Evolutionary conservation across 2,888 invertebrate species (phyloP), one percentile per base, ranked within the genome.

Genomic region (Elegia similella): DNA sequence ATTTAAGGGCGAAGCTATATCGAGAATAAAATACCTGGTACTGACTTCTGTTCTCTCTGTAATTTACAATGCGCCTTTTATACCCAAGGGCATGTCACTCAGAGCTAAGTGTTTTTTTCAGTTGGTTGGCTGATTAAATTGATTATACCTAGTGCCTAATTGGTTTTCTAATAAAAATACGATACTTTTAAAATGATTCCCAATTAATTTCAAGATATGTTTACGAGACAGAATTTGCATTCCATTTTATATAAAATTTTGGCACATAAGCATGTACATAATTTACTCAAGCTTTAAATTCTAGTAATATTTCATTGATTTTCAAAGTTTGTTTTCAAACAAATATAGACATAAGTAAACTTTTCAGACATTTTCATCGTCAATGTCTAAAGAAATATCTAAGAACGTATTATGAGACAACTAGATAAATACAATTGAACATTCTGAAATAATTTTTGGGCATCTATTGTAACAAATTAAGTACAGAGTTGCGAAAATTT

Each of bases 391-490:
- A 34, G 34, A 10, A 34, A 10, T 8, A 32, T 10, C 32, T 32
- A 32, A n/a, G n/a, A n/a, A n/a, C n/a, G n/a, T n/a, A n/a, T n/a
- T n/a, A n/a, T n/a, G n/a, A 23, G 23, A 23, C 23, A 23, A 23
- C 23, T 23, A 23, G 5, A 23, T 23, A 23, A 23, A 23, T 32
- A 0, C 38, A 38, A 38, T n/a, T 38, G 12, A 38, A 38, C 10
- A 2, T n/a, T n/a, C n/a, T 47, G 42, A 43, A 52, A 46, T 44
- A 56, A 59, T 59, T 50, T 44, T 44, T 30, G n/a, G 46, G 56
- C 38, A 53, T 53, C 53, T 13, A 16, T 53, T n/a, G 47, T n/a
- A 38, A 50, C 1, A 17, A 34, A 16, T 30, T 50, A 6, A 50
- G 32, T n/a, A 42, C 30, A 42, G n/a, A 29, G 42, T 42, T 42